A percentile compares a stretch with the other conserved stretches of the same genome.
Conservation (phyloP, 2,113 vertebrate genomes). For the Centropus unirufus region DNA sequence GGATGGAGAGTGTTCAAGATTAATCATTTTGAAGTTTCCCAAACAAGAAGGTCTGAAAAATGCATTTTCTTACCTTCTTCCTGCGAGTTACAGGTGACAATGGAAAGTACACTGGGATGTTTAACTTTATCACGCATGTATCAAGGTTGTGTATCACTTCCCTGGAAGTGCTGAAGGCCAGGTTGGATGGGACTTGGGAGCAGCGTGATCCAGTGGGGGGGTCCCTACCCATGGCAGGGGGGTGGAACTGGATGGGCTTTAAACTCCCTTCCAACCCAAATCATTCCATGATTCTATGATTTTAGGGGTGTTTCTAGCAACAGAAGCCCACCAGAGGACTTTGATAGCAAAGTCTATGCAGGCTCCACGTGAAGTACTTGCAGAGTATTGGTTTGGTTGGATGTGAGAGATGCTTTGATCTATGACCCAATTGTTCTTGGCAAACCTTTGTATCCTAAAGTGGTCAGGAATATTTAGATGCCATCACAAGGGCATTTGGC, state of each 20-base stretch:
- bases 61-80: neutral
- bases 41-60: neutral
- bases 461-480: neutral
- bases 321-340: neutral
- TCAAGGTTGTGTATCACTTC: neutral
- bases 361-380: neutral
- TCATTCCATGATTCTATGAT: no score
- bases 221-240: no score
- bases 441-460: neutral
- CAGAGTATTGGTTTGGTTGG: neutral
- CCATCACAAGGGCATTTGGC: neutral
- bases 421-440: neutral
- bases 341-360: neutral
- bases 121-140: neutral
- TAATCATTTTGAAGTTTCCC: neutral
- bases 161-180: no score
- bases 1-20: neutral
- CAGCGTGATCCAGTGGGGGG: no score
- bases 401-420: neutral
- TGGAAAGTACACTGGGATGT: neutral
- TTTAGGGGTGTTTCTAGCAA: neutral
- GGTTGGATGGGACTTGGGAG: no score
- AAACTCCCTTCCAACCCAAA: no score
- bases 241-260: no score
- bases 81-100: neutral